phyloP scores from a whole-genome alignment of 2,888 invertebrate species.

The Pandemis heparana region DNA sequence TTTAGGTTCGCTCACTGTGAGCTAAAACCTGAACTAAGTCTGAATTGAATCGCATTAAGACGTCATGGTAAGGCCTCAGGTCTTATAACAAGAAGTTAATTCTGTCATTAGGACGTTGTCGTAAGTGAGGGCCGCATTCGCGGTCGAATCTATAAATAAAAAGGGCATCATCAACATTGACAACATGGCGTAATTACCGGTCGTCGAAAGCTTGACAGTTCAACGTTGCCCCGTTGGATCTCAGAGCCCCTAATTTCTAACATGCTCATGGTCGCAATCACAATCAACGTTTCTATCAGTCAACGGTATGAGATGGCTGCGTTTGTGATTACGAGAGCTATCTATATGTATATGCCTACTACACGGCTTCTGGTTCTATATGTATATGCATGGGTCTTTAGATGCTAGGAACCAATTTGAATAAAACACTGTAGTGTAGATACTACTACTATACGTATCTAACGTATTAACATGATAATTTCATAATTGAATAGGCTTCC shows the following conservation, averaged over 20 bases:
- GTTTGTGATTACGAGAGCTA: no score
- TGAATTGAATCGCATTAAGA: background rate
- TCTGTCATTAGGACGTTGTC: conserved; percentile 18
- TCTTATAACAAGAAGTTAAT: background rate
- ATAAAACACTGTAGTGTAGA: no score
- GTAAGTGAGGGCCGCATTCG: conserved; percentile 3
- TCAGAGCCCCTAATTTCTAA: background rate
- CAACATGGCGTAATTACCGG: conserved; percentile 20
- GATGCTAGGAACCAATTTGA: no score
- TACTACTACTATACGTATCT: background rate
- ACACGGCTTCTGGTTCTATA: no score
- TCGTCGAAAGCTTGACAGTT: conserved; percentile 1
- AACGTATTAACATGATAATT: background rate
- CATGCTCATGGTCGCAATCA: no score
- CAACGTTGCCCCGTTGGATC: background rate
- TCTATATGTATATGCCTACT: no score
- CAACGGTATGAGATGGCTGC: no score
- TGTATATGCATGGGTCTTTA: no score
- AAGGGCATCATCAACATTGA: conserved; percentile 23
- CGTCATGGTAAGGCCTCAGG: background rate
- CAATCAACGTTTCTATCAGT: no score
- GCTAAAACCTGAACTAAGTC: background rate
- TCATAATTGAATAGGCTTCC: background rate
- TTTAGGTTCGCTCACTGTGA: background rate
- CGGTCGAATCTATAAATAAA: conserved; percentile 7